A percentile compares a stretch with the other conserved stretches of the same genome.
Conservation (phyloP, 2,888 invertebrate species). For the Drosophila phalerata region DNA sequence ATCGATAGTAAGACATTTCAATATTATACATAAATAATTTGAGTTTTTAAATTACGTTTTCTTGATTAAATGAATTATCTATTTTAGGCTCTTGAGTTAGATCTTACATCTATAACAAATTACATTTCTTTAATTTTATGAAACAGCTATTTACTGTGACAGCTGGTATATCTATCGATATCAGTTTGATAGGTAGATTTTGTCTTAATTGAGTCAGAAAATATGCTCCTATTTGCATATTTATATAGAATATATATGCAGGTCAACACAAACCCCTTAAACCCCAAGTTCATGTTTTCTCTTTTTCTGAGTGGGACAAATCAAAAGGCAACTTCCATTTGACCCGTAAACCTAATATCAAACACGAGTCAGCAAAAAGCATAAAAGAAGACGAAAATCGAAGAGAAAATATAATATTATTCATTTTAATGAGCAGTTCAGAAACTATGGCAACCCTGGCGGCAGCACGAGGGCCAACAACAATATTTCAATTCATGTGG, state of each 20-base stretch:
- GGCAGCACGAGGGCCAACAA: not conserved
- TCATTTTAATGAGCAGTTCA: conserved; percentile 21
- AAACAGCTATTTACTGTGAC: too few species aligned
- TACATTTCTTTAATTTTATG: too few species aligned
- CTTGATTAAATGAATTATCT: not conserved
- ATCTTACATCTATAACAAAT: not conserved
- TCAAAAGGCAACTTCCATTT: not conserved
- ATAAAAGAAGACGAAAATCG: not conserved
- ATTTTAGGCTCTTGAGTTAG: too few species aligned
- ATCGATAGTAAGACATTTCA: not conserved
- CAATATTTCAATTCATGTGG: not conserved
- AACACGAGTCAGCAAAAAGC: not conserved
- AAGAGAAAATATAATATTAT: conserved; percentile 4
- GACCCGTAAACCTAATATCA: conserved; percentile 12
- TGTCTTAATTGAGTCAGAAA: too few species aligned
- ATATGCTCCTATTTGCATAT: not conserved
- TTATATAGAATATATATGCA: not conserved
- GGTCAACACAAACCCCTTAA: not conserved
- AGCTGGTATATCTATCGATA: too few species aligned
- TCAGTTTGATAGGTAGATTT: too few species aligned
- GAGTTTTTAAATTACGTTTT: not conserved
- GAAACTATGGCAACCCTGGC: conserved; percentile 26
- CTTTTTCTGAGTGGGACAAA: not conserved
- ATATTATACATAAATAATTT: not conserved
- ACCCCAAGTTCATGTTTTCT: not conserved